Evolutionary conservation across 1,140 invertebrate genomes (phyloP).

Genomic region (Brachionus plicatilis): DNA sequence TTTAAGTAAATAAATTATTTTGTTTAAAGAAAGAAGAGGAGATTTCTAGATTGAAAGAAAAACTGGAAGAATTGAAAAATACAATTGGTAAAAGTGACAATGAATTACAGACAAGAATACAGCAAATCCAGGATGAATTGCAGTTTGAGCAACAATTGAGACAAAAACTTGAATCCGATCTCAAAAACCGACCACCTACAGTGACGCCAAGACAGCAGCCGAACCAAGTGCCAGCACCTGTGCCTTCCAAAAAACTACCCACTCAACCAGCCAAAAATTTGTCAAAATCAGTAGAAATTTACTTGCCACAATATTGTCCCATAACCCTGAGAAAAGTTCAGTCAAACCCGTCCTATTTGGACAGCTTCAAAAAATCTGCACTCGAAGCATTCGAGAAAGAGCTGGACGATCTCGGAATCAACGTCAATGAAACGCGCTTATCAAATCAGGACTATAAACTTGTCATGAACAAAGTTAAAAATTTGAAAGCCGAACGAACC

Average conservation of each 20-base stretch:
- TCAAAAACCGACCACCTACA: slow-evolving; percentile 25
- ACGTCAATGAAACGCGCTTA: neutral
- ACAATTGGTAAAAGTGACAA: slow-evolving; percentile 16
- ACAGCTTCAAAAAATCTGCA: neutral
- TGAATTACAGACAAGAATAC: neutral
- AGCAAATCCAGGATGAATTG: neutral
- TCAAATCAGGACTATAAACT: neutral
- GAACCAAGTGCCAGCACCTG: neutral
- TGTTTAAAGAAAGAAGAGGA: slow-evolving; percentile 1
- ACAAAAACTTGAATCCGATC: neutral
- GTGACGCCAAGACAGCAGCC: slow-evolving; percentile 13
- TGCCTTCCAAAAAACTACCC: neutral
- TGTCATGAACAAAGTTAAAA: slow-evolving; percentile 22
- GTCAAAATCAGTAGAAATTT: neutral
- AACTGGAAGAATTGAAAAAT: neutral
- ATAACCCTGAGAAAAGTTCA: neutral
- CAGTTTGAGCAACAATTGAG: neutral
- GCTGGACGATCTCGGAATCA: neutral
- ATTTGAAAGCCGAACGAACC: neutral
- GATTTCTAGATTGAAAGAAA: neutral
- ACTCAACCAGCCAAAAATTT: neutral
- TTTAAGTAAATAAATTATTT: neutral
- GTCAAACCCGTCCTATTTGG: neutral
- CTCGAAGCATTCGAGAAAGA: slow-evolving; percentile 16
- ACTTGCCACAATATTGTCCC: slow-evolving; percentile 23